Evolutionary conservation across 2,888 invertebrate species (phyloP), one percentile per base, ranked within the genome.

Genomic region (Leucoma salicis): DNA sequence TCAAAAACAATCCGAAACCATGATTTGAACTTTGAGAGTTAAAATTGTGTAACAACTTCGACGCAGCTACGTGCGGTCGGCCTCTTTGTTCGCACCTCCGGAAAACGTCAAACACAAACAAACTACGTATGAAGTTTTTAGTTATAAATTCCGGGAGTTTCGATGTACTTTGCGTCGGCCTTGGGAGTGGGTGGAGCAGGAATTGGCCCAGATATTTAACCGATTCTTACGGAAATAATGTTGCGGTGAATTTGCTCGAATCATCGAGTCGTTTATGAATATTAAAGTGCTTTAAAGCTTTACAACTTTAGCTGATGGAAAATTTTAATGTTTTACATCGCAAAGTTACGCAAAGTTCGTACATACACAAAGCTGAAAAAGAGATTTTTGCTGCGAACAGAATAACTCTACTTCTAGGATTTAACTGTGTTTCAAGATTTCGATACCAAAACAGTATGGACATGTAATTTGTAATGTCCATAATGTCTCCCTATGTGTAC

Each of bases 281-380:
- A 5, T n/a, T 43, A 44, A 31, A 59, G 43, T 49, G 42, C 52
- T 48, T 35, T 39, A 35, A 39, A 38, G 47, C 6, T 16, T 6
- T 3, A 6, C 6, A 4, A 16, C 16, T 16, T 16, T 16, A 3
- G 16, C 16, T n/a, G n/a, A n/a, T n/a, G n/a, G n/a, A n/a, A n/a
- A n/a, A n/a, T n/a, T n/a, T n/a, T n/a, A n/a, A n/a, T n/a, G n/a
- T n/a, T n/a, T n/a, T n/a, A n/a, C n/a, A n/a, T n/a, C n/a, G n/a
- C n/a, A n/a, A n/a, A n/a, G n/a, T n/a, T n/a, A n/a, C n/a, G n/a
- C n/a, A n/a, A n/a, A n/a, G n/a, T n/a, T n/a, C n/a, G n/a, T n/a
- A n/a, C n/a, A n/a, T n/a, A n/a, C n/a, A n/a, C n/a, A n/a, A n/a
- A n/a, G n/a, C n/a, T n/a, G n/a, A n/a, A n/a, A n/a, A n/a, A n/a